A percentile compares a stretch with the other conserved stretches of the same genome.
Conservation (phyloP, 1,140 invertebrate species). For the Calephelis nemesis region DNA sequence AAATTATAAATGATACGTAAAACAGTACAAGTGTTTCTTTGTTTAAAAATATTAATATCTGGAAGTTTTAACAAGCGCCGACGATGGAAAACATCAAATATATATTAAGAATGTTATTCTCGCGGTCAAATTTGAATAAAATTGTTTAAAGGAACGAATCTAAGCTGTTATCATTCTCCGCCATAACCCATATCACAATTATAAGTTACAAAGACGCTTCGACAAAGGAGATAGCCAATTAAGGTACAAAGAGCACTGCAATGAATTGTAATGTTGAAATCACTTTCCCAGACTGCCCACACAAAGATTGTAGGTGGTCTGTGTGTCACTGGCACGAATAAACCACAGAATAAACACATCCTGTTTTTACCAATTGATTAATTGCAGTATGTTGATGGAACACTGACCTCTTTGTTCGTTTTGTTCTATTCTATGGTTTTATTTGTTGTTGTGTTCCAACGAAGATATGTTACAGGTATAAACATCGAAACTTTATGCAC, state of each 20-base stretch:
- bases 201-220: neutral
- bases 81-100: too few species aligned
- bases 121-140: too few species aligned
- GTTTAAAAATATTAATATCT: too few species aligned
- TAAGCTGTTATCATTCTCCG: neutral
- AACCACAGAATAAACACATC: constrained; percentile 39
- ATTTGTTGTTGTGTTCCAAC: neutral
- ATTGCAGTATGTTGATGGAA: constrained; percentile 32
- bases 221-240: constrained; percentile 5
- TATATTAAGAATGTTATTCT: too few species aligned
- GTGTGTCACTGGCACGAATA: constrained; percentile 4
- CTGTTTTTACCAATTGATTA: constrained; percentile 49
- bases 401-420: constrained; percentile 27
- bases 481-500: neutral
- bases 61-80: too few species aligned
- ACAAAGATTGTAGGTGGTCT: constrained; percentile 35
- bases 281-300: constrained; percentile 7
- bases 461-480: too few species aligned
- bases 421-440: neutral
- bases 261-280: constrained; percentile 9
- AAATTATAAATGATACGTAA: too few species aligned
- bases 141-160: too few species aligned
- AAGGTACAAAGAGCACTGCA: constrained; percentile 10
- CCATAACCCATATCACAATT: neutral
- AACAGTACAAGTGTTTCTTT: too few species aligned